These are phyloP conservation scores for Platysternon megacephalum DNA, from an alignment of 2,113 vertebrate species.

Conservation along the genomic window DNA sequence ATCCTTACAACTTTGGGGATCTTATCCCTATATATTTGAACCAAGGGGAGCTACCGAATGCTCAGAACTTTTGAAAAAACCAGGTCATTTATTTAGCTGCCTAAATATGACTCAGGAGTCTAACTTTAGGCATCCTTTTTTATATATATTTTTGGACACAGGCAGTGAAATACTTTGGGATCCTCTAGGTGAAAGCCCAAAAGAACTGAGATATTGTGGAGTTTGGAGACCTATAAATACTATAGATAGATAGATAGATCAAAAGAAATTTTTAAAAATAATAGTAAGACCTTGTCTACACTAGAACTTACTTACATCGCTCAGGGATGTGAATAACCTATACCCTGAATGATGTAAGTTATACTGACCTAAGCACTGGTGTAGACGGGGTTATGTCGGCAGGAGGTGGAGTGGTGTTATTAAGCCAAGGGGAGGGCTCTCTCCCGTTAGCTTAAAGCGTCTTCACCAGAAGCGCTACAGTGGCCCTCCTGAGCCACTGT, in stretches of 20 bases:
- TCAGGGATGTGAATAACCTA: no score
- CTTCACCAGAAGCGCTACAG: no score
- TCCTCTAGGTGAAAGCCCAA: not conserved
- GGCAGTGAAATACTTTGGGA: not conserved
- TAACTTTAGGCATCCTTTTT: not conserved
- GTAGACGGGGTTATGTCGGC: no score
- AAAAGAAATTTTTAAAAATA: not conserved
- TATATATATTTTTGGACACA: not conserved
- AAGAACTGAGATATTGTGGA: rapidly evolving
- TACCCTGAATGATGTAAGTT: no score
- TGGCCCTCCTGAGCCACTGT: no score
- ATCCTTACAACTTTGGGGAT: not conserved
- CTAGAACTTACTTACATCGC: no score
- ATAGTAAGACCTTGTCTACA: not conserved
- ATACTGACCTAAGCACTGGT: no score
- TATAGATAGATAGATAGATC: not conserved
- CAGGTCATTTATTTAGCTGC: not conserved
- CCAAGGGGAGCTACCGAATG: not conserved
- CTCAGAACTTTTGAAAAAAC: not conserved
- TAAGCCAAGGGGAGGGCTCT: no score
- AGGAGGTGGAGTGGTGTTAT: no score
- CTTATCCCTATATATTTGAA: not conserved
- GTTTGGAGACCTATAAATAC: not conserved
- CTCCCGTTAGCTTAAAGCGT: no score
- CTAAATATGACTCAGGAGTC: not conserved